Conservation (phyloP, 1,140 invertebrate genomes). For the Cydia fagiglandana region DNA sequence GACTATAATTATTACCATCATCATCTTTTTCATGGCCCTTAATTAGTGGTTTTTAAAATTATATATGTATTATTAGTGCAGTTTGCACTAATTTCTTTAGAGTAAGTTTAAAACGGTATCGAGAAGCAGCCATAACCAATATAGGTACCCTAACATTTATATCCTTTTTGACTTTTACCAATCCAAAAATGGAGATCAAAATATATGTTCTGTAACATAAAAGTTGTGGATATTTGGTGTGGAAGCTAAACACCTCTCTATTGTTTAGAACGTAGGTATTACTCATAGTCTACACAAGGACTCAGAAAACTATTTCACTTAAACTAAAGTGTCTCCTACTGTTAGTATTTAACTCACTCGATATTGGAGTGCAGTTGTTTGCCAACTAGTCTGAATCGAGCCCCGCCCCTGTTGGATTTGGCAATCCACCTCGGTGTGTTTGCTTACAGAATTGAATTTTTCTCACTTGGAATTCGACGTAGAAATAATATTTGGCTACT, state of each 20-base stretch:
- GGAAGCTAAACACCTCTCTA: too few species aligned
- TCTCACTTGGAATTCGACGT: slow-evolving; percentile 1
- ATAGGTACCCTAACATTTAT: too few species aligned
- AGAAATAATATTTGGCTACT: slow-evolving; percentile 26
- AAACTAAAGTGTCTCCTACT: slow-evolving; percentile 1
- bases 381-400: slow-evolving; percentile 19
- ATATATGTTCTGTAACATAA: too few species aligned
- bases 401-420: slow-evolving; percentile 13
- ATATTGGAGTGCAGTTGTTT: slow-evolving; percentile 31
- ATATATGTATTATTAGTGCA: too few species aligned
- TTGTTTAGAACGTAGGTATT: neutral
- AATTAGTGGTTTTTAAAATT: too few species aligned
- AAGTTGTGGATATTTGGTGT: too few species aligned
- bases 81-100: too few species aligned
- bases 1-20: neutral
- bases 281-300: neutral
- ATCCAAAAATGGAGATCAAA: too few species aligned
- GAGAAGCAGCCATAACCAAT: too few species aligned
- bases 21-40: neutral
- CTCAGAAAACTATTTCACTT: slow-evolving; percentile 1
- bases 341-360: slow-evolving; percentile 1
- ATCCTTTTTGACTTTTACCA: too few species aligned
- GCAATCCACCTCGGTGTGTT: slow-evolving; percentile 17
- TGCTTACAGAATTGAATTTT: slow-evolving; percentile 30
- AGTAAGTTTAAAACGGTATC: too few species aligned